Conservation (phyloP, 2,797 vertebrate species). For the Anabas testudineus region DNA sequence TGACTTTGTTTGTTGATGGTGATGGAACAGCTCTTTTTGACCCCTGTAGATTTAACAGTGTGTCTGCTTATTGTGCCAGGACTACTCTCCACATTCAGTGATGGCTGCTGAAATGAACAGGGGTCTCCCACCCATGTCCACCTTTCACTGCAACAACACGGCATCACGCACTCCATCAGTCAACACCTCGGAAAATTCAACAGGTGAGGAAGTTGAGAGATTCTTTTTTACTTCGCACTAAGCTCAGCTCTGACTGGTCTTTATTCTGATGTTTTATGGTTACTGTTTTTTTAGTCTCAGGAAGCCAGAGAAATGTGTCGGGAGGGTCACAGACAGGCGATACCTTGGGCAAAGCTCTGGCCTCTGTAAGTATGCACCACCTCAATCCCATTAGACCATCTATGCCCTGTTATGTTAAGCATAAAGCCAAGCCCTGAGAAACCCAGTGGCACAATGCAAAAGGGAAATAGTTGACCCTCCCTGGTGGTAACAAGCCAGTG, state of each 20-base stretch:
- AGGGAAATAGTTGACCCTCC: slow-evolving; percentile 46
- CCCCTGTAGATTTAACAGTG: slow-evolving; percentile 31
- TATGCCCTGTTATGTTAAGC: slow-evolving; percentile 47
- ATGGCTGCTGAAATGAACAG: slow-evolving; percentile 90
- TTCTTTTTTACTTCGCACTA: too few relatives aligned
- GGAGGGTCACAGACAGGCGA: slow-evolving; percentile 94
- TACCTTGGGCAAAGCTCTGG: slow-evolving; percentile 95
- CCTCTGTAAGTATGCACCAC: slow-evolving; percentile 91
- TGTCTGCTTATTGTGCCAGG: slow-evolving; percentile 78
- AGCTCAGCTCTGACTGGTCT: background rate
- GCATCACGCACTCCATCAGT: slow-evolving; percentile 86
- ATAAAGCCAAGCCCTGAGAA: slow-evolving; percentile 38
- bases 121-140: slow-evolving; percentile 97
- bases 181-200: slow-evolving; percentile 88
- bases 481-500: slow-evolving; percentile 39
- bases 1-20: slow-evolving; percentile 21
- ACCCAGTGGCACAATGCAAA: slow-evolving; percentile 46
- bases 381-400: slow-evolving; percentile 60
- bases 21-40: slow-evolving; percentile 20
- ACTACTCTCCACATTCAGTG: slow-evolving; percentile 91
- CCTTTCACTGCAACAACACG: slow-evolving; percentile 89
- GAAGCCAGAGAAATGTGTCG: slow-evolving; percentile 88
- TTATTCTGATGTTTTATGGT: background rate
- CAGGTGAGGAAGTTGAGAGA: slow-evolving; percentile 83
- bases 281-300: slow-evolving; percentile 73